These are phyloP conservation scores for Oreochromis niloticus DNA, from an alignment of 2,113 vertebrate species.

Conservation along the genomic window DNA sequence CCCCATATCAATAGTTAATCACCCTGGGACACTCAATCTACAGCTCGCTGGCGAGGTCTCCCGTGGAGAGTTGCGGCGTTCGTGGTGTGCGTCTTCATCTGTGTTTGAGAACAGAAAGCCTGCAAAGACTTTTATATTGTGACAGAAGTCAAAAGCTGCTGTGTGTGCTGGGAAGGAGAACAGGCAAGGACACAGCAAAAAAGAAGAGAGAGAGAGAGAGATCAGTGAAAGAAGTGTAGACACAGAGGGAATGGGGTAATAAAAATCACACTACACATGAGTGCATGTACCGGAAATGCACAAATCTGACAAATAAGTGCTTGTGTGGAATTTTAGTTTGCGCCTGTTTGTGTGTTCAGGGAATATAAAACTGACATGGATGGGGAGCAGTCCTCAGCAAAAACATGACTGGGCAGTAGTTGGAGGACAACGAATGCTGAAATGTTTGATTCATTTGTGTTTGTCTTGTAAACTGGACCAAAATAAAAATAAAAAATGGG, in stretches of 20 bases:
- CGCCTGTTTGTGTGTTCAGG: not conserved
- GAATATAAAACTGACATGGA: not conserved
- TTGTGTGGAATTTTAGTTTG: not conserved
- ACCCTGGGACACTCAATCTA: constrained; percentile 70
- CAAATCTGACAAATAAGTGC: not conserved
- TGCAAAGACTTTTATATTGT: not conserved
- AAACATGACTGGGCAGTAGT: not conserved
- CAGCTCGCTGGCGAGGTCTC: constrained; percentile 55
- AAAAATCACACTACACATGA: not conserved
- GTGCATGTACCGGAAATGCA: not conserved
- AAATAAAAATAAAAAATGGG: not conserved
- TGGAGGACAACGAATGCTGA: not conserved
- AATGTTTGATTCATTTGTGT: not conserved
- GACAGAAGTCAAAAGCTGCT: not conserved
- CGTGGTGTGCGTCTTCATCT: not conserved
- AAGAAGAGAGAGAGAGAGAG: not conserved
- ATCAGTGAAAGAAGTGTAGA: not conserved
- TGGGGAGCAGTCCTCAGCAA: not conserved
- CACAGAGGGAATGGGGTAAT: not conserved
- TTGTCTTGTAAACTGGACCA: not conserved
- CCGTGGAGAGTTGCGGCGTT: constrained; percentile 19
- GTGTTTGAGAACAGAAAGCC: not conserved
- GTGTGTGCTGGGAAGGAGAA: not conserved
- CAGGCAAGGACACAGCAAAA: not conserved
- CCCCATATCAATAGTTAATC: constrained; percentile 69